phyloP scores from a whole-genome alignment of 2,797 vertebrate genomes.

The Dallia pectoralis region DNA sequence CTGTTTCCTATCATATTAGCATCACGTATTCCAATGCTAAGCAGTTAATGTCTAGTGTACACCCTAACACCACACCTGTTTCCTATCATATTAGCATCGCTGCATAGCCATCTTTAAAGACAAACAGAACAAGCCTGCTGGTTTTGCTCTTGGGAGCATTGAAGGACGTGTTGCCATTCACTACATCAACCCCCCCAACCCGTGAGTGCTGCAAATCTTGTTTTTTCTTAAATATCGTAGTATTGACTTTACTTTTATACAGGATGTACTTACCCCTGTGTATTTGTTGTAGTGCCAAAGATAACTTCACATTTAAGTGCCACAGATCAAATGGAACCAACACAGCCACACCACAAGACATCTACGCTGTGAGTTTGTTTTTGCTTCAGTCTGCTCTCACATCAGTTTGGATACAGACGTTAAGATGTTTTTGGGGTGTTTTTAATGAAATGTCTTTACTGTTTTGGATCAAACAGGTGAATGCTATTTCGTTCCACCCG shows the following conservation, averaged over 20 bases:
- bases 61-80: too few species aligned
- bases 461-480: slow-evolving; percentile 69
- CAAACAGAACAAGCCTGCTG: slow-evolving; percentile 89
- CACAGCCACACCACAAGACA: slow-evolving; percentile 86
- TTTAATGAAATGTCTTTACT: not conserved
- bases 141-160: slow-evolving; percentile 87
- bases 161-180: slow-evolving; percentile 89
- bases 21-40: too few species aligned
- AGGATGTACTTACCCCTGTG: not conserved
- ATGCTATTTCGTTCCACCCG: slow-evolving; percentile 86
- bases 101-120: slow-evolving; percentile 90
- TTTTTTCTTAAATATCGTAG: not conserved
- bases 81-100: slow-evolving; percentile 79
- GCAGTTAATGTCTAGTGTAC: too few species aligned
- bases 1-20: too few species aligned
- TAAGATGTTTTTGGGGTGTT: not conserved
- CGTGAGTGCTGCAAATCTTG: slow-evolving; percentile 70
- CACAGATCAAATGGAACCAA: slow-evolving; percentile 89
- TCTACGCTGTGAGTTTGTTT: slow-evolving; percentile 79
- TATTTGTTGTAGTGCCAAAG: slow-evolving; percentile 77
- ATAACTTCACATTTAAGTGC: slow-evolving; percentile 90
- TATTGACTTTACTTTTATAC: not conserved
- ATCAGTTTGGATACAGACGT: not conserved
- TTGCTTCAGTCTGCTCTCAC: not conserved
- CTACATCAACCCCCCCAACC: slow-evolving; percentile 88